Percentiles rank a stretch among this genome's conserved stretches.
These are phyloP conservation scores for Aradophagus sp. DNA, from an alignment of 1,140 invertebrate species.

Conservation along the genomic window DNA sequence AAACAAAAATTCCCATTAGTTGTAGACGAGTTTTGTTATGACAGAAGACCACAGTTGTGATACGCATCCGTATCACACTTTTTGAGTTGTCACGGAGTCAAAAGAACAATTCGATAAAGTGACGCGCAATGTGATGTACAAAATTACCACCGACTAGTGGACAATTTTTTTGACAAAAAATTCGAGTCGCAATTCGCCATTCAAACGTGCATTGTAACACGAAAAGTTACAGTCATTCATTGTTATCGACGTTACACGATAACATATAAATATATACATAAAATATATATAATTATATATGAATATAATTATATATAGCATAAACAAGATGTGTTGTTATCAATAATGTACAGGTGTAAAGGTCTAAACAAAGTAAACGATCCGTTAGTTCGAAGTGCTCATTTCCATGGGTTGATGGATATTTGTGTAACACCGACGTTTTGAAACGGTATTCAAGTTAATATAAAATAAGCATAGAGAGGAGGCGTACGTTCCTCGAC, in stretches of 20 bases:
- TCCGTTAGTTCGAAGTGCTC: constrained; percentile 44
- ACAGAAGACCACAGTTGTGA: no score
- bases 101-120: no score
- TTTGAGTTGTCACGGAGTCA: no score
- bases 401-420: constrained; percentile 46
- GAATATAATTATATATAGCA: constrained; percentile 39
- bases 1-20: no score
- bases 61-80: no score
- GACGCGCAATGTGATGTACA: no score
- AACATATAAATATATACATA: constrained; percentile 48
- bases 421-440: constrained; percentile 51
- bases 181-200: no score
- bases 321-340: constrained; percentile 47
- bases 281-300: constrained; percentile 40
- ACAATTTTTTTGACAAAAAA: no score
- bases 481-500: constrained; percentile 38
- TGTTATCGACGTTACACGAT: constrained; percentile 12
- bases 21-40: no score
- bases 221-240: constrained; percentile 30
- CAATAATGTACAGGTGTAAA: constrained; percentile 58
- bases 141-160: no score
- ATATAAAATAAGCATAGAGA: constrained; percentile 37
- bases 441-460: constrained; percentile 47
- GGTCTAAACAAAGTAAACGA: constrained; percentile 31
- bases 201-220: no score